A percentile compares a stretch with the other conserved stretches of the same genome.
phyloP scores from a whole-genome alignment of 2,797 vertebrate species.

The Sebastes flavidus region DNA sequence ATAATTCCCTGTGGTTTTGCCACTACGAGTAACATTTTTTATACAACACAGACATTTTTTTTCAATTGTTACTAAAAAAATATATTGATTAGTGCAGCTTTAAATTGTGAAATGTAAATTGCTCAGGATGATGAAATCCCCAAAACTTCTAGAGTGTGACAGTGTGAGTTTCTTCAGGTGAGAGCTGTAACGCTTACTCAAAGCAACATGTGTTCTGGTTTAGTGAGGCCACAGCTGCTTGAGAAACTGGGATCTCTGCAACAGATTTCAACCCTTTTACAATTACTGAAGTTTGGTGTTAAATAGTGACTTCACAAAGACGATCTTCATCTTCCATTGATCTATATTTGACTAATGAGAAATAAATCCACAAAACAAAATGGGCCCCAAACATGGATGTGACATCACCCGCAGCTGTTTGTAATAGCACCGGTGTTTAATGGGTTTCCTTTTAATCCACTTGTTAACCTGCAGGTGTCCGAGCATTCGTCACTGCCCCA shows the following conservation, averaged over 20 bases:
- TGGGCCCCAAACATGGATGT: background rate
- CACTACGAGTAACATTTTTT: background rate
- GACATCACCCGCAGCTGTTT: conserved; percentile 4
- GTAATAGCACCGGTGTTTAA: background rate
- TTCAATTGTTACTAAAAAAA: background rate
- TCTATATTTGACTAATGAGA: background rate
- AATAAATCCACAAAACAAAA: background rate
- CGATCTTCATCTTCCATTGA: background rate
- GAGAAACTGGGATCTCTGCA: background rate
- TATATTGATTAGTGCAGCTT: background rate
- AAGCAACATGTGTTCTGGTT: conserved; percentile 3
- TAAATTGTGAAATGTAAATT: background rate
- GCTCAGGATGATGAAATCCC: background rate
- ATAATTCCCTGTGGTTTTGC: background rate
- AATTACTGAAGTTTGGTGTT: background rate
- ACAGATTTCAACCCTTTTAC: background rate
- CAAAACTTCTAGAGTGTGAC: background rate
- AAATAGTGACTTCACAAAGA: background rate
- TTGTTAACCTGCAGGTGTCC: conserved; percentile 1
- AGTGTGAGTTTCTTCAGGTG: background rate
- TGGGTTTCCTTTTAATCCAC: background rate
- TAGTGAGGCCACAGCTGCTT: background rate
- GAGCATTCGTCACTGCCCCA: background rate
- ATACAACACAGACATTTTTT: too few relatives aligned
- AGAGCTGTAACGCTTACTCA: background rate